Conservation (phyloP, 2,797 vertebrate genomes). For the Falco concolor region DNA sequence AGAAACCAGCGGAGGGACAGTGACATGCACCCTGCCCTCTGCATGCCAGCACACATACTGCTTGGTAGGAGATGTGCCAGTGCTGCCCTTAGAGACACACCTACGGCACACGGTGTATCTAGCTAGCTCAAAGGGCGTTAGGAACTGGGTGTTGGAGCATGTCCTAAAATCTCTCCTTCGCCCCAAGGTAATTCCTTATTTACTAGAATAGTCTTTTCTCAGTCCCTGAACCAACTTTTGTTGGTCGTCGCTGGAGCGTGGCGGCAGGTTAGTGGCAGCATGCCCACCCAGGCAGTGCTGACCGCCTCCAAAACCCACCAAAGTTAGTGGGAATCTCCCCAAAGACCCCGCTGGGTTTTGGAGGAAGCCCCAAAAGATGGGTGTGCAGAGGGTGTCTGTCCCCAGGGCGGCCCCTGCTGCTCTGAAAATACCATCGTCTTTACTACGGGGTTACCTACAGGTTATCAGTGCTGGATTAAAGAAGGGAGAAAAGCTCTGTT, state of each 20-base stretch:
- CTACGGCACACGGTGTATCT: background rate
- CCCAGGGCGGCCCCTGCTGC: background rate
- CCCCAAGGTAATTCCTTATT: background rate
- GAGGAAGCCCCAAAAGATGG: background rate
- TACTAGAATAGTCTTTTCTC: background rate
- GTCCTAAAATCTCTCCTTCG: background rate
- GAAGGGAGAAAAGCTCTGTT: conserved; percentile 22
- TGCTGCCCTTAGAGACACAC: background rate
- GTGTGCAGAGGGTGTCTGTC: background rate
- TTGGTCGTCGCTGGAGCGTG: background rate
- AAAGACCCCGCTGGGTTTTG: background rate
- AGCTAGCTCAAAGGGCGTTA: background rate
- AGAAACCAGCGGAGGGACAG: background rate
- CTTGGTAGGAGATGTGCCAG: background rate
- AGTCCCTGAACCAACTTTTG: background rate
- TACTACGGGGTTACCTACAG: background rate
- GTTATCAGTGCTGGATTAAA: conserved; percentile 3
- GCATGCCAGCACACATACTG: background rate
- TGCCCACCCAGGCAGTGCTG: background rate
- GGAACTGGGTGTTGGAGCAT: background rate
- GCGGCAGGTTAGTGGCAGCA: background rate
- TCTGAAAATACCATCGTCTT: background rate
- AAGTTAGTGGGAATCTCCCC: background rate
- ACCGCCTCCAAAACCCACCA: background rate
- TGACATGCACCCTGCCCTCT: background rate